Evolutionary conservation across 1,140 invertebrate genomes (phyloP).

Genomic region (Pseudoatta argentina): DNA sequence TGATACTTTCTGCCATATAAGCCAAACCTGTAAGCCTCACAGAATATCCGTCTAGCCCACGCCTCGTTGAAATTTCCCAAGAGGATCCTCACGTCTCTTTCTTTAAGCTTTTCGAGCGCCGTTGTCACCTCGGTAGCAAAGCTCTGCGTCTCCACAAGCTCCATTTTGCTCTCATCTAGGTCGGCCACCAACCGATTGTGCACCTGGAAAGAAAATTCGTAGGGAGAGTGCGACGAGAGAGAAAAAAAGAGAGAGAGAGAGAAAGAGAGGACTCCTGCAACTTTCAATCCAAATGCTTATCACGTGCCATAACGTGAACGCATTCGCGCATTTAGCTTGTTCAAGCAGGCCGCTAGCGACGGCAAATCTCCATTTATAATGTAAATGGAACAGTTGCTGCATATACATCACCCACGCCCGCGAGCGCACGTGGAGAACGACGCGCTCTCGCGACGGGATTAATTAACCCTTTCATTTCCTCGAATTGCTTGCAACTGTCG

Average conservation of each 20-base stretch:
- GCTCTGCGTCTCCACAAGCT: conserved; percentile 96
- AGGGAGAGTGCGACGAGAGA: background rate
- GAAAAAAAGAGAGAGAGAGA: background rate
- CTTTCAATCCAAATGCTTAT: conserved; percentile 41
- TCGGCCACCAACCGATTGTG: conserved; percentile 97
- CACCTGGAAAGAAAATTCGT: conserved; percentile 87
- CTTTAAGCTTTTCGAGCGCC: conserved; percentile 94
- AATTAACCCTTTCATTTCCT: conserved; percentile 49
- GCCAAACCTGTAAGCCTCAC: conserved; percentile 94
- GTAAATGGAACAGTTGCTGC: conserved; percentile 50
- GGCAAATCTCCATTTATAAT: conserved; percentile 62
- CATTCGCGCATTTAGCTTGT: conserved; percentile 49
- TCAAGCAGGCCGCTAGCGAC: conserved; percentile 37
- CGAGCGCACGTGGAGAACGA: conserved; percentile 30
- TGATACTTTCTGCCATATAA: conserved; percentile 97
- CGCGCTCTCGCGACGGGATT: conserved; percentile 42
- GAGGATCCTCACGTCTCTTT: conserved; percentile 98
- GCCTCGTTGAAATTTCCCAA: conserved; percentile 98
- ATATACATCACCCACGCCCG: conserved; percentile 42
- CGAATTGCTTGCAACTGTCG: conserved; percentile 32
- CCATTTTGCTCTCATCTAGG: conserved; percentile 93
- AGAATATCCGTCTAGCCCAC: conserved; percentile 97
- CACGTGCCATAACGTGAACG: conserved; percentile 28
- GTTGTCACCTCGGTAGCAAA: conserved; percentile 96
- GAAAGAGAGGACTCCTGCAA: background rate